Evolutionary conservation across 2,113 vertebrate genomes (phyloP), one percentile per base, ranked within the genome.

Genomic region (Struthidea cinerea): DNA sequence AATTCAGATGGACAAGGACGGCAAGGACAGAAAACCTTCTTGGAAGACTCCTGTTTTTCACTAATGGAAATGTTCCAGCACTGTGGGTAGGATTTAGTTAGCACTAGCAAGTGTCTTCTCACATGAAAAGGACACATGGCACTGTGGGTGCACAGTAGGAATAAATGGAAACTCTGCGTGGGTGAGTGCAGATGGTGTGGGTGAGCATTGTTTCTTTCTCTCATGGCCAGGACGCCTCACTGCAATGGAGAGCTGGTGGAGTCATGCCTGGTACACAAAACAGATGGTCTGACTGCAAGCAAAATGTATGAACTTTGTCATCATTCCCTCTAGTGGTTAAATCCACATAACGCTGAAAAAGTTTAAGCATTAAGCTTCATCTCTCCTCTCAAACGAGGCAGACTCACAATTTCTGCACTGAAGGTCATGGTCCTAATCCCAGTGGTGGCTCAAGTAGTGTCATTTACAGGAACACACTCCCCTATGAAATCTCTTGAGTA

Each of bases 271-370:
- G 17, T 26, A 37, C 59, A 50, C 30, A 50, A 16, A 84, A 42
- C 15, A 63, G 47, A 47, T 7, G 46, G 16, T 11, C 33, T 42
- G 49, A 76, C 50, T 71, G 76, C 15, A 53, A 77, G 39, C 33
- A 77, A 69, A 83, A 65, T 9, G 9, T 32, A 24, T 23, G 61
- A 70, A 50, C 59, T 77, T 96, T 44, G 27, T 59, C 55, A 35
- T 52, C 50, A 5, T 93, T 93, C 93, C 79, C 94, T 94, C 94
- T 94, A 94, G 94, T 84, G 92, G 88, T 49, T 92, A 93, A 77
- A 86, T 24, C 18, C 26, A 63, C 64, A 49, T 5, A 37, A 35
- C 3, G 3, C 55, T 61, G 59, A 41, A 69, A 61, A 77, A 3
- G 13, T 70, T 89, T 44, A 73, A 84, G 28, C 28, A 35, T 56